These are phyloP conservation scores for Periophthalmodon schlosseri DNA, from an alignment of 2,113 vertebrate species.

Conservation along the genomic window DNA sequence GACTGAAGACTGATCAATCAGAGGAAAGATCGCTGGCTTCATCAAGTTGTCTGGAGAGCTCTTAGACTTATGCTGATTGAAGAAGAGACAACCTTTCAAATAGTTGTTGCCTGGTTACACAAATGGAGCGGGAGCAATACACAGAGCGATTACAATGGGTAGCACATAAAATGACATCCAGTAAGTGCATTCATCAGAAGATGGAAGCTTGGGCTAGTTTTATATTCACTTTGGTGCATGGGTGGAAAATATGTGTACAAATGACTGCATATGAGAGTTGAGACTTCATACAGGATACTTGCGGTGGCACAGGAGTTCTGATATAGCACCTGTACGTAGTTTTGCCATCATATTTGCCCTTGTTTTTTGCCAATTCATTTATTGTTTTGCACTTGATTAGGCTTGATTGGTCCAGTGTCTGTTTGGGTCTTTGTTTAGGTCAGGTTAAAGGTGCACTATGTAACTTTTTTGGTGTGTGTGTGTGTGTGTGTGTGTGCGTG, in stretches of 20 bases:
- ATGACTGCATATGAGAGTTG: background rate
- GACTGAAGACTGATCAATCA: conserved; percentile 58
- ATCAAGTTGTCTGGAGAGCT: conserved; percentile 71
- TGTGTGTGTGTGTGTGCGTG: too few relatives aligned
- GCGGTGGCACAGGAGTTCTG: background rate
- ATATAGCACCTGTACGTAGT: background rate
- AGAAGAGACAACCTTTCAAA: conserved; percentile 73
- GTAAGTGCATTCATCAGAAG: conserved; percentile 57
- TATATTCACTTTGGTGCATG: conserved; percentile 5
- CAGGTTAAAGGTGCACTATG: background rate
- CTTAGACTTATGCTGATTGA: conserved; percentile 76
- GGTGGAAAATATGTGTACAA: background rate
- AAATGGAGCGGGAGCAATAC: conserved; percentile 70
- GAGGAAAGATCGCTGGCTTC: conserved; percentile 62
- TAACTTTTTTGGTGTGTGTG: background rate
- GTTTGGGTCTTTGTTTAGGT: background rate
- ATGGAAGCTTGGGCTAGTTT: conserved; percentile 33
- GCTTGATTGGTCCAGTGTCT: background rate
- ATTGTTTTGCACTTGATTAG: background rate
- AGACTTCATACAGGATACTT: background rate
- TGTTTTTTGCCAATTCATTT: background rate
- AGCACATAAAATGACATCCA: conserved; percentile 67
- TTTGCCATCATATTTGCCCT: background rate
- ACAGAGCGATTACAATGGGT: conserved; percentile 69
- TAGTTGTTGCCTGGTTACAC: conserved; percentile 75